Evolutionary conservation across 2,888 invertebrate species (phyloP).

Genomic region (Toxonevra muliebris): DNA sequence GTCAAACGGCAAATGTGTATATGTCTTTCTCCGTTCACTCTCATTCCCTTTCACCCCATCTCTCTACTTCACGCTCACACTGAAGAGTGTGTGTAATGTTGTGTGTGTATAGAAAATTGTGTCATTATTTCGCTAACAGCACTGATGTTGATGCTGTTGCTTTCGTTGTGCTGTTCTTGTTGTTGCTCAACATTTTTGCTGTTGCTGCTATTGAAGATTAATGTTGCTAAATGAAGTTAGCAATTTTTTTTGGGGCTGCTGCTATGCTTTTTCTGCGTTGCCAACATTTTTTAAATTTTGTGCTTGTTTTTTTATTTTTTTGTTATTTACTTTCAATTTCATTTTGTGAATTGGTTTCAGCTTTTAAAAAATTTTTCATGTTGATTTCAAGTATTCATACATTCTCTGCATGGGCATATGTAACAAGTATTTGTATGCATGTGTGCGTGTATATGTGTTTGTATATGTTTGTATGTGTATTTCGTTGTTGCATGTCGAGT

Average conservation of each 20-base stretch:
- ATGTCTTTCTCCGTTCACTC: not conserved
- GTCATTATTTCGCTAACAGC: slow-evolving; percentile 27
- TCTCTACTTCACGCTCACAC: too few relatives aligned
- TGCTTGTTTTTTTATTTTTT: not conserved
- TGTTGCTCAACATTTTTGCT: slow-evolving; percentile 1
- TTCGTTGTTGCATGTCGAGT: not conserved
- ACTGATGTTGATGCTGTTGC: not conserved
- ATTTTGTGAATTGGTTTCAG: not conserved
- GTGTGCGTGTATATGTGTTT: not conserved
- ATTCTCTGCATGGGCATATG: too few relatives aligned
- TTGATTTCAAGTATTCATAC: too few relatives aligned
- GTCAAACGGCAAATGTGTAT: not conserved
- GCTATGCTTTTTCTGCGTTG: not conserved
- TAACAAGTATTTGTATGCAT: not conserved
- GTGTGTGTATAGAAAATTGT: slow-evolving; percentile 10
- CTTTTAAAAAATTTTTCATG: not conserved
- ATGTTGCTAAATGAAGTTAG: slow-evolving; percentile 13
- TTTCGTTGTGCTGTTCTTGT: not conserved
- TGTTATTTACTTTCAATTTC: not conserved
- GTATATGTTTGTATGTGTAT: not conserved
- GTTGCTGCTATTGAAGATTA: slow-evolving; percentile 5
- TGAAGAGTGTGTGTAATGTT: not conserved
- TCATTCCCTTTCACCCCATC: too few relatives aligned
- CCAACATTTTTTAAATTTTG: not conserved
- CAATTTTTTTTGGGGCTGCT: slow-evolving; percentile 3